phyloP scores from a whole-genome alignment of 2,888 invertebrate species.

The Tinea pellionella region DNA sequence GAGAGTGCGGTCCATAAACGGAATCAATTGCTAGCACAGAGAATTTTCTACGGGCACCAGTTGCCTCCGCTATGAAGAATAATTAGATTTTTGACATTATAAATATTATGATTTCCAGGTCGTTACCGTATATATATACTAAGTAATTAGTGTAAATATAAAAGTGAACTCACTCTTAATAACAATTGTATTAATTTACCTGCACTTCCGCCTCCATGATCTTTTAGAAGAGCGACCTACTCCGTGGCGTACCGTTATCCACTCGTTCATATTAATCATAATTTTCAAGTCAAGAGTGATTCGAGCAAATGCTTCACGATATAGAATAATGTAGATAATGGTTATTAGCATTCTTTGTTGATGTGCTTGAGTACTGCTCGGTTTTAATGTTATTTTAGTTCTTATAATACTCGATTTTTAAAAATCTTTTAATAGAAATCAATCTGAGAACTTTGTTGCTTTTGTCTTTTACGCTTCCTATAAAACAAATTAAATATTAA shows the following conservation, averaged over 20 bases:
- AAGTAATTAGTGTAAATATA: background rate
- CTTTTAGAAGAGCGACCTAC: conserved; percentile 2
- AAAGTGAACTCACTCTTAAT: conserved; percentile 1
- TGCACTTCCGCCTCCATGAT: conserved; percentile 10
- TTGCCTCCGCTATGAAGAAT: too few species aligned
- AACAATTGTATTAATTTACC: conserved; percentile 12
- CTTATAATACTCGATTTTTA: background rate
- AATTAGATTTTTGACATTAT: too few species aligned
- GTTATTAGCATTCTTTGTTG: conserved; percentile 29
- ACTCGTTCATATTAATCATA: conserved; percentile 37
- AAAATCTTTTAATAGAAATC: background rate
- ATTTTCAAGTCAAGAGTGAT: conserved; percentile 35
- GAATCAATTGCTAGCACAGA: too few species aligned
- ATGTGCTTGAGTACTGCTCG: background rate
- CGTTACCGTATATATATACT: too few species aligned
- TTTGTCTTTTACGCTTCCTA: background rate
- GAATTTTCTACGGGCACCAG: too few species aligned
- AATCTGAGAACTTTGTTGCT: background rate
- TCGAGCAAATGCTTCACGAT: conserved; percentile 34
- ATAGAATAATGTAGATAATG: conserved; percentile 29
- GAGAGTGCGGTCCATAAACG: too few species aligned
- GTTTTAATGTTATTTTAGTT: background rate
- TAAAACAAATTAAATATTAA: too few species aligned
- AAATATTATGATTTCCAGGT: too few species aligned
- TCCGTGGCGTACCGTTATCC: conserved; percentile 9